A percentile compares a stretch with the other conserved stretches of the same genome.
phyloP scores from a whole-genome alignment of 2,888 invertebrate genomes.

The Aspidiotus destructor region DNA sequence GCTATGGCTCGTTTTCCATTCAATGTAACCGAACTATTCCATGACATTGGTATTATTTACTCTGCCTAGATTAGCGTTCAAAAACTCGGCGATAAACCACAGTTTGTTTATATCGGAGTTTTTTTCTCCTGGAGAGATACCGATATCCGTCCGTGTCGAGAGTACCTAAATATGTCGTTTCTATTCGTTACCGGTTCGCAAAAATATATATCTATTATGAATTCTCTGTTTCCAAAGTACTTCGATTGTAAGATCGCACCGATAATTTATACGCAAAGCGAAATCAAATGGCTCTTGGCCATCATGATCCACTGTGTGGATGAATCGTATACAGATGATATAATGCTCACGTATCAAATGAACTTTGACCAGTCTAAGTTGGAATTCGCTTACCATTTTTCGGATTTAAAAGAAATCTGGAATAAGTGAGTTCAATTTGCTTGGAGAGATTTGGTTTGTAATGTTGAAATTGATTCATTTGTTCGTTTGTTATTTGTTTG shows the following conservation, averaged over 20 bases:
- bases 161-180: constrained; percentile 12
- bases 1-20: neutral
- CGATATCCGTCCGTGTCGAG: neutral
- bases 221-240: constrained; percentile 6
- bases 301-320: constrained; percentile 1
- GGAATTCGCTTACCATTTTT: no score
- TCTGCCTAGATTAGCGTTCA: no score
- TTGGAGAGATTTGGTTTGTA: neutral
- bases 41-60: no score
- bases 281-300: constrained; percentile 14
- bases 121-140: constrained; percentile 18
- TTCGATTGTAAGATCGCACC: constrained; percentile 20
- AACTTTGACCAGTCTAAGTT: no score
- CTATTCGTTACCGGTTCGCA: constrained; percentile 11
- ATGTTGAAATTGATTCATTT: neutral
- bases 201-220: constrained; percentile 3
- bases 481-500: neutral
- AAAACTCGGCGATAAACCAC: neutral
- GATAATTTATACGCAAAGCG: constrained; percentile 8
- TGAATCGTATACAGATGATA: neutral
- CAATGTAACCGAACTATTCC: no score
- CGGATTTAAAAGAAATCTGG: neutral
- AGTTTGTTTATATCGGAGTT: constrained; percentile 11
- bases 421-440: neutral
- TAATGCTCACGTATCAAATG: constrained; percentile 3